Evolutionary conservation across 2,888 invertebrate genomes (phyloP), one percentile per base, ranked within the genome.

Genomic region (Exephanes ischioxanthus): DNA sequence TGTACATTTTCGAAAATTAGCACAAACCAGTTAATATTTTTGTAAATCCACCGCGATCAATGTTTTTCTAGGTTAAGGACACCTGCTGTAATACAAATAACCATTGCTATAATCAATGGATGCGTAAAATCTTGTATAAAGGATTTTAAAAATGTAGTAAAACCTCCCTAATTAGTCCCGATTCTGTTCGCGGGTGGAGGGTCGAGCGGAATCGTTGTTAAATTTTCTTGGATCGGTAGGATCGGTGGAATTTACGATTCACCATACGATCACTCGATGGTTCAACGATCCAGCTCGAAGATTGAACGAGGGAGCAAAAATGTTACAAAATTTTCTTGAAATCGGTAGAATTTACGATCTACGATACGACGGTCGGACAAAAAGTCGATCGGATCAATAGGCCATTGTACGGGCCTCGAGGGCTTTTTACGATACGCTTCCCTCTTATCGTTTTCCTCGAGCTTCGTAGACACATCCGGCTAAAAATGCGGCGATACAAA

Each of bases 401-500:
- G 51, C 11, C 37, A 41, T 61, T 67, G 67, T 67, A n/a, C 16
- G 22, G 22, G 37, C 4, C 22, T 41, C 41, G 11, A 16, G 41
- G 37, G n/a, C 4, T 9, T 41, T 67, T 77, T 51, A 51, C 26
- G 53, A 41, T 72, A 53, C 45, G 63, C 53, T 55, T 66, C 19
- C 45, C 14, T 58, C 55, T 41, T 73, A 67, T 67, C 45, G 67
- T 26, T 55, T 71, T 3, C 41, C 41, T 6, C 11, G 7, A 55
- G 61, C 14, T 61, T 48, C 33, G 22, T 37, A 41, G 53, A 63
- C 48, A 51, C 22, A 71, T 37, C 51, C 72, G 55, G 11, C 67
- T 30, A 79, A 71, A 80, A 45, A 55, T 73, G 41, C 72, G 26
- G 63, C 72, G 26, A 41, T 53, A 75, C 51, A 70, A 77, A 77